Conservation (phyloP, 2,888 invertebrate species). For the Erpobdella octoculata region DNA sequence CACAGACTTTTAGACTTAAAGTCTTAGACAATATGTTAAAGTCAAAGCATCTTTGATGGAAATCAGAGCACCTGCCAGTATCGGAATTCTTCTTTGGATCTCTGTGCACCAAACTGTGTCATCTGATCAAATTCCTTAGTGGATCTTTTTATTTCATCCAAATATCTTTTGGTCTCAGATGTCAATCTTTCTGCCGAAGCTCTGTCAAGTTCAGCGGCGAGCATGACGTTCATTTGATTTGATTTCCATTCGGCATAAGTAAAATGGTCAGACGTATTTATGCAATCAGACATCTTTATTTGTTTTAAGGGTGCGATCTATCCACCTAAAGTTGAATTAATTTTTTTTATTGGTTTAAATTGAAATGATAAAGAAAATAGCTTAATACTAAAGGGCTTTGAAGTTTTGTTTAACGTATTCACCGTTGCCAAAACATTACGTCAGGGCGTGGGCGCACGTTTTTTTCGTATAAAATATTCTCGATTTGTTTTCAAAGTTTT, state of each 20-base stretch:
- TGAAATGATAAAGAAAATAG: too few species aligned
- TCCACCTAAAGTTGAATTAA: too few species aligned
- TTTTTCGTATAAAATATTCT: too few species aligned
- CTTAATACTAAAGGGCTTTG: too few species aligned
- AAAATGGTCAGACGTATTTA: neutral
- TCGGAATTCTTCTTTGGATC: constrained; percentile 14
- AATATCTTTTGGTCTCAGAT: constrained; percentile 18
- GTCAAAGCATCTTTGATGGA: neutral
- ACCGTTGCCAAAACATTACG: too few species aligned
- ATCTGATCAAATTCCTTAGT: constrained; percentile 16
- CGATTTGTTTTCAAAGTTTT: too few species aligned
- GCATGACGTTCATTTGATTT: constrained; percentile 23
- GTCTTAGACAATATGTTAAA: too few species aligned
- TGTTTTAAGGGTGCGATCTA: too few species aligned
- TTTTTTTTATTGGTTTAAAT: too few species aligned
- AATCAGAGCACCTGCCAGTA: constrained; percentile 17
- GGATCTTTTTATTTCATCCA: constrained; percentile 19
- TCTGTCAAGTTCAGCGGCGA: constrained; percentile 23
- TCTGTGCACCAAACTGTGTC: constrained; percentile 5
- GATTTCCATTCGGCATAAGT: constrained; percentile 26
- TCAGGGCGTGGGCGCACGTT: too few species aligned
- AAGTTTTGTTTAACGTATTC: too few species aligned
- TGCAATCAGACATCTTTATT: constrained; percentile 18
- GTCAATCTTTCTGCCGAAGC: constrained; percentile 22
- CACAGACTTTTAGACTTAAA: too few species aligned